Conservation (phyloP, 2,113 vertebrate genomes). For the Anoplopoma fimbria region DNA sequence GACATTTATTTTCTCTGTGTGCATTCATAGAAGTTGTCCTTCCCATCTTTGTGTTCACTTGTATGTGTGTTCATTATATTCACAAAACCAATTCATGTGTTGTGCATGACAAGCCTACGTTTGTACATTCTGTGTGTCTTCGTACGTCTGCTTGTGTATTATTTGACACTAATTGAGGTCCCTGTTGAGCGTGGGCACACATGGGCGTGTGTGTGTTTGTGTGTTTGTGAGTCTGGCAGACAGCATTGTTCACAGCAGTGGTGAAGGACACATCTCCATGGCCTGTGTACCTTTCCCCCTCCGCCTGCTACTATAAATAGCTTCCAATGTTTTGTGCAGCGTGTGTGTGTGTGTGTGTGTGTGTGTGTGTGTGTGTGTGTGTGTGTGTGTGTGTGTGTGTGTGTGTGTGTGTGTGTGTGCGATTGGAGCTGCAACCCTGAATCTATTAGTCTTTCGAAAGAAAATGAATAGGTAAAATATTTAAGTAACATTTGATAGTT, state of each 20-base stretch:
- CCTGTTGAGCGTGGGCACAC: not conserved
- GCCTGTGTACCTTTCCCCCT: slow-evolving; percentile 36
- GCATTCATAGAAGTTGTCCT: not conserved
- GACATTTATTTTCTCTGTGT: not conserved
- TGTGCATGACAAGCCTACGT: not conserved
- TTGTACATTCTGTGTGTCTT: not conserved
- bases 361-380: not conserved
- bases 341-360: slow-evolving; percentile 1
- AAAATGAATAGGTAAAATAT: no score
- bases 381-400: not conserved
- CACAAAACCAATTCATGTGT: not conserved
- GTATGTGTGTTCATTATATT: not conserved
- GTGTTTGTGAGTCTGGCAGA: slow-evolving; percentile 22
- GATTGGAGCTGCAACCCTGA: not conserved
- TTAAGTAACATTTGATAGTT: no score
- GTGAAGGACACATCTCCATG: slow-evolving; percentile 58
- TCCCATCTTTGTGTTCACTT: not conserved
- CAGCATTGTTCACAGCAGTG: slow-evolving; percentile 40
- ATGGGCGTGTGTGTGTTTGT: not conserved
- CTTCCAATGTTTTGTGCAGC: slow-evolving; percentile 29
- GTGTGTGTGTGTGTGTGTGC: not conserved
- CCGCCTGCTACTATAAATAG: slow-evolving; percentile 48
- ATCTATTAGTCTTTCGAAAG: not conserved
- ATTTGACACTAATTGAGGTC: not conserved
- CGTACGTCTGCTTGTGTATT: not conserved